phyloP scores from a whole-genome alignment of 2,797 vertebrate genomes.

The Pseudomugil gertrudae region DNA sequence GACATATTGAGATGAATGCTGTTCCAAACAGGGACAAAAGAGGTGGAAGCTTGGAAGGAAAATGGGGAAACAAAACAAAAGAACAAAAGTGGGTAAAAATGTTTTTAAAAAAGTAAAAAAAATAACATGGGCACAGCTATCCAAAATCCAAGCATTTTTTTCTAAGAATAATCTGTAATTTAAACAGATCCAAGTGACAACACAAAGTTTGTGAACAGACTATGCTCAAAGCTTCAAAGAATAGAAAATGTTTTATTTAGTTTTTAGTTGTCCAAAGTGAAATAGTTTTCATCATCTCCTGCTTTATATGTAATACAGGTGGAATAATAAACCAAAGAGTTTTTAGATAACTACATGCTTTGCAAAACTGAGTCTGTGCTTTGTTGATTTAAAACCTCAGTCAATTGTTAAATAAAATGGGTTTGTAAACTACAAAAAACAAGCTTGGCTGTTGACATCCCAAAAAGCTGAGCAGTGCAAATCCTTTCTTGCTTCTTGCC shows the following conservation, averaged over 20 bases:
- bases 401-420: conserved; percentile 31
- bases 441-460: conserved; percentile 52
- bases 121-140: not conserved
- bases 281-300: conserved; percentile 4
- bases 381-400: conserved; percentile 16
- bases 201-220: no score
- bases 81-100: not conserved
- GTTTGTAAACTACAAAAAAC: conserved; percentile 40
- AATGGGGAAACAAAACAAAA: conserved; percentile 6
- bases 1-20: conserved; percentile 61
- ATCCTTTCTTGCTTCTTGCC: conserved; percentile 51
- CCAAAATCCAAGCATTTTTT: conserved; percentile 6
- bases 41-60: not conserved
- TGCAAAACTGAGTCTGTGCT: not conserved
- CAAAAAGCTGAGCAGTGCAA: conserved; percentile 49
- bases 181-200: conserved; percentile 9
- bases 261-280: conserved; percentile 6
- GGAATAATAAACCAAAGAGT: not conserved
- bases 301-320: conserved; percentile 2
- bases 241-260: not conserved
- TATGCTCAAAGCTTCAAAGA: conserved; percentile 25
- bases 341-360: not conserved
- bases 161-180: not conserved
- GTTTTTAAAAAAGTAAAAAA: no score
- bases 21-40: conserved; percentile 38